Conservation (phyloP, 92 coral and sea anemone genomes). For the Porites cylindrica region DNA sequence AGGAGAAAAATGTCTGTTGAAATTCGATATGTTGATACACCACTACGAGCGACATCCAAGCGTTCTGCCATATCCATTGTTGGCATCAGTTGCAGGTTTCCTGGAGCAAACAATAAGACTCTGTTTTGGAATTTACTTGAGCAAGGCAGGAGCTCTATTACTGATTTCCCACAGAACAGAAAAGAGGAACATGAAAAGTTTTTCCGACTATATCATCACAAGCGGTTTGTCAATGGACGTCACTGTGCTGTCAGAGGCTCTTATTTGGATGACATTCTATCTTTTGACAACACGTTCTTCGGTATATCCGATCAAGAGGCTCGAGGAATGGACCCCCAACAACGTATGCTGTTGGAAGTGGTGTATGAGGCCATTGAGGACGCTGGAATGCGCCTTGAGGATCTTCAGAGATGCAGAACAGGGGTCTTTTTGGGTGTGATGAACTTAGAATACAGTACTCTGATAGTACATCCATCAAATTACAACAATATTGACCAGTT, state of each 20-base stretch:
- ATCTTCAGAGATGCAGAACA: slow-evolving; percentile 77
- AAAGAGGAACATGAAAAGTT: slow-evolving; percentile 49
- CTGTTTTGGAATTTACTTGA: slow-evolving; percentile 77
- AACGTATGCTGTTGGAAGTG: slow-evolving; percentile 76
- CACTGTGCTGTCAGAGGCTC: slow-evolving; percentile 75
- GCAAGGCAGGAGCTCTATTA: slow-evolving; percentile 58
- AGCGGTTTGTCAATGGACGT: slow-evolving; percentile 67
- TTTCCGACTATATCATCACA: slow-evolving; percentile 62
- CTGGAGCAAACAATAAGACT: slow-evolving; percentile 69
- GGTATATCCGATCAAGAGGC: slow-evolving; percentile 81
- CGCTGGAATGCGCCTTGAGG: slow-evolving; percentile 82
- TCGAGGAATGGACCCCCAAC: slow-evolving; percentile 86
- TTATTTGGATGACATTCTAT: slow-evolving; percentile 69
- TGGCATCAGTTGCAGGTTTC: slow-evolving; percentile 87
- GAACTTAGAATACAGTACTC: slow-evolving; percentile 70
- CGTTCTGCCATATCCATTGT: slow-evolving; percentile 58
- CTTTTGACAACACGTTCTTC: slow-evolving; percentile 80
- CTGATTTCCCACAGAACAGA: slow-evolving; percentile 69
- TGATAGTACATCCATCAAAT: slow-evolving; percentile 41
- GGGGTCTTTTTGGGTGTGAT: slow-evolving; percentile 89
- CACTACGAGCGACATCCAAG: background rate
- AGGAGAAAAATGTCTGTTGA: background rate
- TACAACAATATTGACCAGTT: slow-evolving; percentile 73
- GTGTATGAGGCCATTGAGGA: slow-evolving; percentile 93
- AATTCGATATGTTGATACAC: background rate